Base-by-base conservation (phyloP, 2,888 invertebrate genomes). In the Lacanobia oleracea region DNA sequence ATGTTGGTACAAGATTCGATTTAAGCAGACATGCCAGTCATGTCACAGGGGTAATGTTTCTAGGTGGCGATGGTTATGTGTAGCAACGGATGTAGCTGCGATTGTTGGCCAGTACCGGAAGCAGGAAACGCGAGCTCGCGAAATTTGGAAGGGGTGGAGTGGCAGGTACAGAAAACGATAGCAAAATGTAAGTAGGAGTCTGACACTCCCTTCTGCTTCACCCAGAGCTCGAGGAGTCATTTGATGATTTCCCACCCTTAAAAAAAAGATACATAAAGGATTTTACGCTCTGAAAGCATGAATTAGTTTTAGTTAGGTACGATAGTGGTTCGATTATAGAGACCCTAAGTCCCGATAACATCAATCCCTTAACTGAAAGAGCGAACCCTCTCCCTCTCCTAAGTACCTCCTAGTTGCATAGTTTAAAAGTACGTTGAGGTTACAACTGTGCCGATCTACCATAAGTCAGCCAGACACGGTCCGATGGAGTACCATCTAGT, bases 401-500 rank as follows among this genome's bases (percentile, higher is more conserved):
- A 33, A 33, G 0, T 33, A 6, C 33, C 5, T 33, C 10, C 1
- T 18, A 51, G n/a, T 23, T 43, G 0, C 14, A 21, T n/a, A 57
- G 21, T 57, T 1, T 8, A 16, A 3, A n/a, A 4, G n/a, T 37
- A 16, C 4, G 48, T 40, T 45, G 8, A n/a, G n/a, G 23, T 16
- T 21, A 23, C 14, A 40, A 51, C 18, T 33, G 4, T n/a, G 12
- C 37, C n/a, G 2, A 57, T 57, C 37, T 77, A 18, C 33, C 23
- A 16, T 10, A 67, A 59, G 18, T 43, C n/a, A 51, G 27, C 40
- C 1, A 59, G 51, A 27, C 33, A 27, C 63, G 79, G 75, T 75
- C 56, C 77, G 70, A 78, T 67, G n/a, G 63, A 50, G 66, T 43
- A 62, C 65, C 57, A 68, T 76, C 61, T 62, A 72, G 67, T 72